Evolutionary conservation across 2,113 vertebrate species (phyloP), one percentile per base, ranked within the genome.

Genomic region (Echinops telfairi): DNA sequence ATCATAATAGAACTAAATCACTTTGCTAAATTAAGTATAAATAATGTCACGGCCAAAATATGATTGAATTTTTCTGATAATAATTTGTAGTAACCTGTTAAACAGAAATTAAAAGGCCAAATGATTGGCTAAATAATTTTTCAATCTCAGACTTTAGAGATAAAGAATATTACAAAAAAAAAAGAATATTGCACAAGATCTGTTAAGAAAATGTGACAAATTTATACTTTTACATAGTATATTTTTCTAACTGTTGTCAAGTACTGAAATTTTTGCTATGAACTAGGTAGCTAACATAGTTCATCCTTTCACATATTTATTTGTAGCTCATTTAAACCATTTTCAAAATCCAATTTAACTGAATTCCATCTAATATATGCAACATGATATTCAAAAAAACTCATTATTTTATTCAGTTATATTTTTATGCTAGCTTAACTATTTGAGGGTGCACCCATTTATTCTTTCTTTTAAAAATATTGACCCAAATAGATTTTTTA

Each of bases 401-500:
- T 83, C 12, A 47, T 76, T 40, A 25, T 47, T 92, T 76, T 70
- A 86, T 86, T 95, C 40, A 79, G 12, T 31, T 76, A n/a, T 1
- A 29, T 68, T 82, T 78, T 73, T 77, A 79, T 88, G 79, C 43
- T n/a, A 71, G 22, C 3, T 33, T 79, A 76, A 31, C 64, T 73
- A 36, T 11, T 33, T 31, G 38, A 88, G 5, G 29, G 73, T 33
- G 33, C n/a, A 2, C 25, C 82, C 82, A 6, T 43, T 47, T 47
- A 29, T 6, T 77, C 95, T 86, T 88, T 43, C 38, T 75, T 93
- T 93, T 16, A 84, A 90, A 93, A 85, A 9, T 62, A 16, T 10
- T 66, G 1, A 89, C 76, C 33, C 70, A 68, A 38, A 82, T 33
- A 36, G 36, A 53, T 11, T 77, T 88, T 84, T 84, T 27, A 29